Conservation (phyloP, 2,888 invertebrate genomes). For the Craniophora ligustri region DNA sequence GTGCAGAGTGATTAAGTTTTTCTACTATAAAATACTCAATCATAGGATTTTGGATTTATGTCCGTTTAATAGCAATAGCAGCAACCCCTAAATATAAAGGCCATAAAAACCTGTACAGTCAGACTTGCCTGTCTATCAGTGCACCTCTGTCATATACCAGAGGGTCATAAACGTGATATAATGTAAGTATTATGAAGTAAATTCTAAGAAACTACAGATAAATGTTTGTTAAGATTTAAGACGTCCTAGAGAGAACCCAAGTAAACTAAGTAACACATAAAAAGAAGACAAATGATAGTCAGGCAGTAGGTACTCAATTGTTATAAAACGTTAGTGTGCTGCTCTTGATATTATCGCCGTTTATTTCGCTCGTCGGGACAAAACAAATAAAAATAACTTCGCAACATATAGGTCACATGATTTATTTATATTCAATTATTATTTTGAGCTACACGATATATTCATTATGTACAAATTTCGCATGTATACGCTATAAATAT, state of each 20-base stretch:
- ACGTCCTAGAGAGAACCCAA: neutral
- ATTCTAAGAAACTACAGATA: neutral
- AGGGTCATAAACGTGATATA: too few relatives aligned
- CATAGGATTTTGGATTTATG: too few relatives aligned
- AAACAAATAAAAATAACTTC: slow-evolving; percentile 13
- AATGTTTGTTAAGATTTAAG: neutral
- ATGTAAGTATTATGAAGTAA: too few relatives aligned
- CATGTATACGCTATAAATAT: slow-evolving; percentile 74
- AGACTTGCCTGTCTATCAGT: too few relatives aligned
- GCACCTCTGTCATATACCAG: too few relatives aligned
- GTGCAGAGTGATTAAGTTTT: too few relatives aligned
- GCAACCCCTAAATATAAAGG: too few relatives aligned
- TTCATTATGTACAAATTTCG: slow-evolving; percentile 82
- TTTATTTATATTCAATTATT: slow-evolving; percentile 75
- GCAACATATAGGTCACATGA: slow-evolving; percentile 67
- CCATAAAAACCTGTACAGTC: too few relatives aligned
- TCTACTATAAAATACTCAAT: too few relatives aligned
- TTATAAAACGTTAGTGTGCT: neutral
- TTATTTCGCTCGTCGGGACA: neutral
- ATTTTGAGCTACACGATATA: slow-evolving; percentile 83
- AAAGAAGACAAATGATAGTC: slow-evolving; percentile 5
- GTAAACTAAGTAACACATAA: neutral
- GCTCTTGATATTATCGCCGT: neutral
- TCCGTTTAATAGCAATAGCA: too few relatives aligned
- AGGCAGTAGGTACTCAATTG: neutral